phyloP scores from a whole-genome alignment of 2,888 invertebrate genomes.

The Alviniconcha strummeri region DNA sequence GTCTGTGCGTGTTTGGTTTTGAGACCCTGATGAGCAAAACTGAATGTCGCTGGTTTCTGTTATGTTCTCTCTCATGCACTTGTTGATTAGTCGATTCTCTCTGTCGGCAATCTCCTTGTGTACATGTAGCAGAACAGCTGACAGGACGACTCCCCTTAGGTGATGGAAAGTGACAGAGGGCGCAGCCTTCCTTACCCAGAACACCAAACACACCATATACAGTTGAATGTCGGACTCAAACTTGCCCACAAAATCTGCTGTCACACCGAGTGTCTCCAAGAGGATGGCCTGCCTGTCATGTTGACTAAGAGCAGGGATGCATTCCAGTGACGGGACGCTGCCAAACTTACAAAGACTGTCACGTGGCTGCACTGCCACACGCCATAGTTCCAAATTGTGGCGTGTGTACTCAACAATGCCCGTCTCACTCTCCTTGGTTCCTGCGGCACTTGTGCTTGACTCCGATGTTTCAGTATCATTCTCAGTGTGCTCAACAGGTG shows the following conservation, averaged over 20 bases:
- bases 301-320: constrained; percentile 32
- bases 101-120: constrained; percentile 23
- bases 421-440: background rate
- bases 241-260: constrained; percentile 10
- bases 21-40: no score
- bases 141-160: constrained; percentile 45
- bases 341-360: constrained; percentile 37
- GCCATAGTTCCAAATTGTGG: constrained; percentile 49
- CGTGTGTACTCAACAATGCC: constrained; percentile 59
- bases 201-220: constrained; percentile 34
- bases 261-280: constrained; percentile 23
- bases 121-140: constrained; percentile 40
- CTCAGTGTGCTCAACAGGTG: no score
- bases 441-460: background rate
- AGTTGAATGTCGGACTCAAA: constrained; percentile 38
- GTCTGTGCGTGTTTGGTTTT: no score
- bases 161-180: constrained; percentile 39
- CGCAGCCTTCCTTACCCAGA: constrained; percentile 38
- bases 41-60: no score
- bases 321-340: constrained; percentile 42
- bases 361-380: constrained; percentile 45
- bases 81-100: background rate
- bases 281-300: constrained; percentile 34
- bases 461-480: background rate
- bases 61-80: no score